phyloP scores from a whole-genome alignment of 2,797 vertebrate species.

The Thalassophryne amazonica region DNA sequence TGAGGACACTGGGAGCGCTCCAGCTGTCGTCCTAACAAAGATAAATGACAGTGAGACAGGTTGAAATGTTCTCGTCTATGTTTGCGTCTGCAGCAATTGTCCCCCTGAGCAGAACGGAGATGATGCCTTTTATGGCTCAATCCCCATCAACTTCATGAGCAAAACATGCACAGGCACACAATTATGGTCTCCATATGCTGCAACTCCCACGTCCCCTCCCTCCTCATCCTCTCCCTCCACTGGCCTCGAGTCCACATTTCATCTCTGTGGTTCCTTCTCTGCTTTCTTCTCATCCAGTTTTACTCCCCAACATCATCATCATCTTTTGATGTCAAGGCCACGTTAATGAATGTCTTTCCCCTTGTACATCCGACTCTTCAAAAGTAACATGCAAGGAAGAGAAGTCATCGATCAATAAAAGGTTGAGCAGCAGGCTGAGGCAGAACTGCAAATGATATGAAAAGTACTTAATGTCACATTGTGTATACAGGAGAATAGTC shows the following conservation, averaged over 20 bases:
- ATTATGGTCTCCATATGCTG: conserved; percentile 12
- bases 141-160: conserved; percentile 60
- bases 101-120: conserved; percentile 59
- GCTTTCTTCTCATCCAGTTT: background rate
- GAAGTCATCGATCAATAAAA: conserved; percentile 13
- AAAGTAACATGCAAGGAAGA: conserved; percentile 23
- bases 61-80: conserved; percentile 53
- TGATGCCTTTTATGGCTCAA: conserved; percentile 72
- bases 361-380: conserved; percentile 19
- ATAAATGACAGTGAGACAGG: conserved; percentile 51
- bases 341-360: conserved; percentile 17
- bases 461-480: background rate
- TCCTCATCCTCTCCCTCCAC: background rate
- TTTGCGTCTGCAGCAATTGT: conserved; percentile 45
- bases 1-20: conserved; percentile 35
- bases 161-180: conserved; percentile 12
- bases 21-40: conserved; percentile 61
- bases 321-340: conserved; percentile 33
- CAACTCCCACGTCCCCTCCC: background rate
- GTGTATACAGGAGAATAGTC: background rate
- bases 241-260: conserved; percentile 1
- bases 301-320: conserved; percentile 16
- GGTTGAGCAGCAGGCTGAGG: background rate
- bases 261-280: background rate
- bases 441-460: conserved; percentile 5